These are phyloP conservation scores for Phyllotreta striolata DNA, from an alignment of 2,888 invertebrate genomes.

Conservation along the genomic window DNA sequence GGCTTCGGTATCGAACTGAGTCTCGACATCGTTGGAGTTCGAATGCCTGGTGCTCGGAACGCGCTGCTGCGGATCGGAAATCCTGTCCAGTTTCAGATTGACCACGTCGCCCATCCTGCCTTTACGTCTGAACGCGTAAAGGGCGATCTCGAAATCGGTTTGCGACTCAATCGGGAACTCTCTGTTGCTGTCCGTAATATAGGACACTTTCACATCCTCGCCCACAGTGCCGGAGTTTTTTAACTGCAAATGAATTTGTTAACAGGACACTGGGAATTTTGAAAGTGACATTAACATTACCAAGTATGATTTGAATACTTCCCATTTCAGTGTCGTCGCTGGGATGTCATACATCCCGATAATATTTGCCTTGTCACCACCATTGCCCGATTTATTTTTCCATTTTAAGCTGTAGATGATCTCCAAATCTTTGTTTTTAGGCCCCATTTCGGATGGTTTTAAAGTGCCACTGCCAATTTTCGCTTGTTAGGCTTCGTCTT, in stretches of 20 bases:
- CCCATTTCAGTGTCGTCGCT: constrained; percentile 59
- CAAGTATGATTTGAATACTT: constrained; percentile 61
- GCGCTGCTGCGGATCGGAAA: constrained; percentile 41
- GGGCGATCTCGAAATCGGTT: constrained; percentile 60
- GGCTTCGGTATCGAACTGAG: constrained; percentile 48
- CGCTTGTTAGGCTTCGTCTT: constrained; percentile 4
- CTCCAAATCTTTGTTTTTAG: constrained; percentile 53
- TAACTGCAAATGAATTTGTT: constrained; percentile 50
- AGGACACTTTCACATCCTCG: constrained; percentile 59
- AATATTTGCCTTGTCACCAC: constrained; percentile 56
- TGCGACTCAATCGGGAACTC: constrained; percentile 61
- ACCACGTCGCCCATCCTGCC: constrained; percentile 58
- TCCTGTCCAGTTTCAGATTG: constrained; percentile 55
- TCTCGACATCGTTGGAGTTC: constrained; percentile 49
- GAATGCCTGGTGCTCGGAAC: constrained; percentile 35
- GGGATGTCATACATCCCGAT: constrained; percentile 62
- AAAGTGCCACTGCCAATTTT: neutral
- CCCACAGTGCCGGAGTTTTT: constrained; percentile 60
- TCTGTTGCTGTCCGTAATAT: constrained; percentile 58
- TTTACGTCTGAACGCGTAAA: constrained; percentile 57
- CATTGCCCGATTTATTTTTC: constrained; percentile 56
- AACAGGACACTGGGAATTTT: no score
- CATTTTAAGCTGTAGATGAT: constrained; percentile 61
- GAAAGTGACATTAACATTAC: constrained; percentile 48
- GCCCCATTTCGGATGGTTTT: constrained; percentile 43